phyloP scores from a whole-genome alignment of 2,888 invertebrate genomes.

The Cantharis rustica region DNA sequence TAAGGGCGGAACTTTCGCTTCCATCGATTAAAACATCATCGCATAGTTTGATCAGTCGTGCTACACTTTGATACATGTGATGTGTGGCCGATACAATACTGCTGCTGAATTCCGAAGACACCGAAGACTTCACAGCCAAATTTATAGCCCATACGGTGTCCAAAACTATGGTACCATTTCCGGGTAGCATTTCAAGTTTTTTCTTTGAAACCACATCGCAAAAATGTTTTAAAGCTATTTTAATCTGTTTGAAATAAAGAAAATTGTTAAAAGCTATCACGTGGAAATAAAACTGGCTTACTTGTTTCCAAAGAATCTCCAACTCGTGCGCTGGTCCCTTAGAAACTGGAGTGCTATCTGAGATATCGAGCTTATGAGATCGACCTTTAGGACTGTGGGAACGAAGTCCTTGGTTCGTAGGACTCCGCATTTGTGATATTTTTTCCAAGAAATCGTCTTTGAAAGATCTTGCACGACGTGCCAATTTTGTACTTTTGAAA shows the following conservation, averaged over 20 bases:
- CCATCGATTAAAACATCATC: slow-evolving; percentile 84
- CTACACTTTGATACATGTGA: slow-evolving; percentile 84
- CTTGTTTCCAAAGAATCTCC: slow-evolving; percentile 39
- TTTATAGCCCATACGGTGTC: slow-evolving; percentile 91
- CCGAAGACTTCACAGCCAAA: slow-evolving; percentile 56
- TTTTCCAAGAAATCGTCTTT: slow-evolving; percentile 92
- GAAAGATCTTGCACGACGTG: slow-evolving; percentile 85
- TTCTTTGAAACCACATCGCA: slow-evolving; percentile 91
- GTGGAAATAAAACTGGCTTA: slow-evolving; percentile 9
- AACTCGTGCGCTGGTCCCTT: slow-evolving; percentile 49
- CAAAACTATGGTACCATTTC: slow-evolving; percentile 90
- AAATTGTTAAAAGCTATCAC: background rate
- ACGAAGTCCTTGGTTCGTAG: slow-evolving; percentile 55
- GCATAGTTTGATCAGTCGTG: slow-evolving; percentile 85
- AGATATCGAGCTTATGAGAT: slow-evolving; percentile 50
- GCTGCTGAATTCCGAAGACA: slow-evolving; percentile 61
- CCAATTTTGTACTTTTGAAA: slow-evolving; percentile 82
- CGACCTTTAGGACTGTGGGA: slow-evolving; percentile 57
- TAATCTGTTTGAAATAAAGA: slow-evolving; percentile 58
- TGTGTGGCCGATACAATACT: slow-evolving; percentile 79
- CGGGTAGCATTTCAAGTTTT: slow-evolving; percentile 91
- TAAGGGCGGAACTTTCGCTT: slow-evolving; percentile 67
- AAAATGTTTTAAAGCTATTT: slow-evolving; percentile 83
- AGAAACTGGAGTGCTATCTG: slow-evolving; percentile 55
- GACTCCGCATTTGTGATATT: slow-evolving; percentile 87